Evolutionary conservation across 1,140 invertebrate species (phyloP).

Genomic region (Diplogasteroides magnus): DNA sequence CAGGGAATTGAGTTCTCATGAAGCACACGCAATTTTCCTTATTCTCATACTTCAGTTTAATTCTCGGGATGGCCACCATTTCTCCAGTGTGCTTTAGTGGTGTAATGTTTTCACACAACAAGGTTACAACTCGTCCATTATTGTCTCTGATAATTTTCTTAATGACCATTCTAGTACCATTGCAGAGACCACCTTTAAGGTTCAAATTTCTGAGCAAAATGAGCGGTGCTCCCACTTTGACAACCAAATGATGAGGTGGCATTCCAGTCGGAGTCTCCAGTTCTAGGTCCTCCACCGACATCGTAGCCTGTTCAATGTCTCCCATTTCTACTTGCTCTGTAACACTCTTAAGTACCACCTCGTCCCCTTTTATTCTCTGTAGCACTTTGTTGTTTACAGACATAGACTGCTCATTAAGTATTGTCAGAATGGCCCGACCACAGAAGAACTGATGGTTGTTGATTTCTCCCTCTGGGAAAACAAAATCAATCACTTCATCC

Average conservation of each 20-base stretch:
- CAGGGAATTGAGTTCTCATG: constrained; percentile 59
- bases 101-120: constrained; percentile 18
- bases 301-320: no score
- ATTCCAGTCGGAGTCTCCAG: constrained; percentile 44
- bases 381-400: constrained; percentile 5
- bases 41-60: constrained; percentile 4
- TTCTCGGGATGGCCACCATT: constrained; percentile 5
- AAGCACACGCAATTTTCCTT: constrained; percentile 4
- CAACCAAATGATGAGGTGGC: constrained; percentile 54
- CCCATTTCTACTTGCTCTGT: no score
- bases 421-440: constrained; percentile 4
- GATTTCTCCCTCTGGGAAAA: neutral
- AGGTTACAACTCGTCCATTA: no score
- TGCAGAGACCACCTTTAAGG: constrained; percentile 47
- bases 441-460: neutral
- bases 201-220: constrained; percentile 57
- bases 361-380: neutral
- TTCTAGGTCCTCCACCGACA: constrained; percentile 1
- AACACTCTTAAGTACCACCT: no score
- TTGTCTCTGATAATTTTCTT: constrained; percentile 14
- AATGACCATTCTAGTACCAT: constrained; percentile 56
- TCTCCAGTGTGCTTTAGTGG: constrained; percentile 11
- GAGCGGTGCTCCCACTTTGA: constrained; percentile 55
- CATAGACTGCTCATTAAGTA: neutral
- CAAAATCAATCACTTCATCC: neutral